Conservation (phyloP, 2,113 vertebrate genomes). For the Alexandromys fortis region DNA sequence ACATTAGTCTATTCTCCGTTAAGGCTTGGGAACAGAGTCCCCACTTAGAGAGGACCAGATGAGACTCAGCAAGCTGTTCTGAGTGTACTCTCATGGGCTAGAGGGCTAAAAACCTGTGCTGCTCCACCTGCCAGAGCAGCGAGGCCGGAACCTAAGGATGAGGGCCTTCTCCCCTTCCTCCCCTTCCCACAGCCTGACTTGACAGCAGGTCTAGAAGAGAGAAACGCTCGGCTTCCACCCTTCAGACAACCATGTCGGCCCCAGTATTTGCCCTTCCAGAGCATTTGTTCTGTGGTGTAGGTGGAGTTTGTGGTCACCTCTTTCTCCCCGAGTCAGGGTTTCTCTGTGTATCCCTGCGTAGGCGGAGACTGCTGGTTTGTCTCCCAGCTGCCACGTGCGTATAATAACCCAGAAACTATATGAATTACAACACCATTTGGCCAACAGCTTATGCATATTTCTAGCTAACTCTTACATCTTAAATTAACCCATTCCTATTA, state of each 20-base stretch:
- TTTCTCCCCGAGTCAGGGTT: background rate
- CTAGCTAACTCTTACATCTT: too few relatives aligned
- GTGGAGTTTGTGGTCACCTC: background rate
- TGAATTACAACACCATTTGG: too few relatives aligned
- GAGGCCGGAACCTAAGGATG: background rate
- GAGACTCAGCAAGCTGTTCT: background rate
- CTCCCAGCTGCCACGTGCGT: too few relatives aligned
- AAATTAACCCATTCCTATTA: too few relatives aligned
- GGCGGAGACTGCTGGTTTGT: too few relatives aligned
- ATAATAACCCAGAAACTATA: too few relatives aligned
- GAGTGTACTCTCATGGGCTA: background rate
- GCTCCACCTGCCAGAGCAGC: too few relatives aligned
- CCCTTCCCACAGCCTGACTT: background rate
- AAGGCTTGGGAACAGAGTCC: background rate
- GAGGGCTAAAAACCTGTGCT: background rate
- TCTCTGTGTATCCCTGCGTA: background rate
- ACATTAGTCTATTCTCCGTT: too few relatives aligned
- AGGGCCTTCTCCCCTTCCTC: background rate
- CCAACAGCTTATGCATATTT: too few relatives aligned
- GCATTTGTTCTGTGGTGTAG: background rate
- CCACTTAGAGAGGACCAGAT: background rate
- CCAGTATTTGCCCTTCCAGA: background rate
- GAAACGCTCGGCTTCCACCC: background rate
- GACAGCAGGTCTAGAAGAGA: background rate
- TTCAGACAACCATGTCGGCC: rapidly evolving